A percentile compares a stretch with the other conserved stretches of the same genome.
These are phyloP conservation scores for Erpobdella octoculata DNA, from an alignment of 2,888 invertebrate genomes.

Conservation along the genomic window DNA sequence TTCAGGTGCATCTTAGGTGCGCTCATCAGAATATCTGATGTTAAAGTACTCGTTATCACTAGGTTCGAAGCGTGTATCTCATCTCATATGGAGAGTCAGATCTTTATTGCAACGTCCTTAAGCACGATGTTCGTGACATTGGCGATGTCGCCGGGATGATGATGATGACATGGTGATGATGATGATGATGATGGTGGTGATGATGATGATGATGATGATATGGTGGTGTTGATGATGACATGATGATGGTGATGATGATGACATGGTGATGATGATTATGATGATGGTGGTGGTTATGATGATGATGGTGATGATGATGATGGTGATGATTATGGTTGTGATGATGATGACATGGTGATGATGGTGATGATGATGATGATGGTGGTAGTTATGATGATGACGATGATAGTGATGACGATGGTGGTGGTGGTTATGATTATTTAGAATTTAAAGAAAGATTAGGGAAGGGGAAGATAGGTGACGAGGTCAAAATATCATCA, in stretches of 20 bases:
- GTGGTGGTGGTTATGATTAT: not conserved
- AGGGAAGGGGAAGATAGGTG: not conserved
- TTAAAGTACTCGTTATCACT: no score
- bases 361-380: constrained; percentile 10
- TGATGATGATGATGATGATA: constrained; percentile 15
- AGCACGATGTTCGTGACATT: not conserved
- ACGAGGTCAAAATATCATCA: no score
- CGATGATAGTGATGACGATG: not conserved
- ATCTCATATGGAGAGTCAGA: no score
- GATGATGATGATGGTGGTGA: constrained; percentile 13
- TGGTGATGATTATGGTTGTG: not conserved
- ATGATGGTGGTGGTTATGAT: not conserved
- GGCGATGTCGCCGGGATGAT: not conserved
- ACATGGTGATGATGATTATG: not conserved
- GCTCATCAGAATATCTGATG: no score
- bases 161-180: constrained; percentile 10
- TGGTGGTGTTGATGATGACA: not conserved
- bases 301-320: not conserved
- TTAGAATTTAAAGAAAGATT: not conserved
- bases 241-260: not conserved
- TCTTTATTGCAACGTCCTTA: no score
- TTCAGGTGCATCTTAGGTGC: no score
- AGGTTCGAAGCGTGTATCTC: no score
- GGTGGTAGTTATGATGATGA: constrained; percentile 2
- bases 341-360: constrained; percentile 3